phyloP scores from a whole-genome alignment of 2,888 invertebrate species.

The Glaucopsyche alexis region DNA sequence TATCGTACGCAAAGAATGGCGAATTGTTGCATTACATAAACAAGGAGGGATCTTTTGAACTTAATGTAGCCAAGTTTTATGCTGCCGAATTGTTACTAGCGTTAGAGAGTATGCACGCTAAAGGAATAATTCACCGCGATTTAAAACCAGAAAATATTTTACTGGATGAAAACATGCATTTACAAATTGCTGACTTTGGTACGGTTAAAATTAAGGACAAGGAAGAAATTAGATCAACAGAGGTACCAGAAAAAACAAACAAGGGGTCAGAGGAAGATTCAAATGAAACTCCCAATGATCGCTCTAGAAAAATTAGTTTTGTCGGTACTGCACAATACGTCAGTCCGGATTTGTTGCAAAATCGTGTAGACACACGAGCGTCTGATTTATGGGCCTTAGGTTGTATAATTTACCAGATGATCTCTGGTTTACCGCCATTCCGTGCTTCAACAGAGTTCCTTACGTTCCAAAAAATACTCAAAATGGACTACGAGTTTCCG shows the following conservation, averaged over 20 bases:
- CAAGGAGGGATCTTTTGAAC: slow-evolving; percentile 93
- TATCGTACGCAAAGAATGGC: slow-evolving; percentile 96
- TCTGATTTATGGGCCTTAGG: slow-evolving; percentile 99
- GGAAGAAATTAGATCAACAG: slow-evolving; percentile 53
- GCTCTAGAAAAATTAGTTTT: slow-evolving; percentile 89
- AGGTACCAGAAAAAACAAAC: slow-evolving; percentile 33
- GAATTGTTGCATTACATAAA: slow-evolving; percentile 96
- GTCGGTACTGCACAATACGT: slow-evolving; percentile 99
- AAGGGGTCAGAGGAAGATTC: slow-evolving; percentile 53
- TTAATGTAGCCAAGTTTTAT: slow-evolving; percentile 95
- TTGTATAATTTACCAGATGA: slow-evolving; percentile 98
- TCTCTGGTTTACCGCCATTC: slow-evolving; percentile 95
- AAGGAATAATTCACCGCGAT: slow-evolving; percentile 96
- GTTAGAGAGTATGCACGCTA: slow-evolving; percentile 92
- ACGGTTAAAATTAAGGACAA: slow-evolving; percentile 90
- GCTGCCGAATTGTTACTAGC: slow-evolving; percentile 95
- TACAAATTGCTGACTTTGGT: slow-evolving; percentile 98
- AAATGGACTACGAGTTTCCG: slow-evolving; percentile 94
- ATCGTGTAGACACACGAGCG: slow-evolving; percentile 86
- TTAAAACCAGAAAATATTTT: slow-evolving; percentile 99
- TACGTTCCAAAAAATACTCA: slow-evolving; percentile 96
- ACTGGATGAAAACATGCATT: slow-evolving; percentile 96
- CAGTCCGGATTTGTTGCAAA: slow-evolving; percentile 95
- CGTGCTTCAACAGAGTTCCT: slow-evolving; percentile 95
- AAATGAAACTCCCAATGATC: slow-evolving; percentile 57